Percentiles rank a stretch among this genome's conserved stretches.
phyloP scores from a whole-genome alignment of 2,113 vertebrate species.

The Labrus mixtus region DNA sequence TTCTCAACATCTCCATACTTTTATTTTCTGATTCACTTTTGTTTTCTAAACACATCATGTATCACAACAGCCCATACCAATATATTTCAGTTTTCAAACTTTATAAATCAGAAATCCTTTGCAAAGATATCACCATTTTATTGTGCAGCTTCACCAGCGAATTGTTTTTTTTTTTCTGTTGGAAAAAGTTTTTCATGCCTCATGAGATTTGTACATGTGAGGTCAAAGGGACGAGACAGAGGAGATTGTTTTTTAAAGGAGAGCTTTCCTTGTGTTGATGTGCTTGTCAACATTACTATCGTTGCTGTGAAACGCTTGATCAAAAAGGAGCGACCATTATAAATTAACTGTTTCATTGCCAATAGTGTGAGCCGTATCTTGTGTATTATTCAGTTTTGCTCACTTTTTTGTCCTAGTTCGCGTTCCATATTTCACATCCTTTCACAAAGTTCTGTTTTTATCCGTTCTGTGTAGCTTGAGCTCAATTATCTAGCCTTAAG shows the following conservation, averaged over 20 bases:
- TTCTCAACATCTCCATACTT: slow-evolving; percentile 47
- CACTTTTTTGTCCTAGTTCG: slow-evolving; percentile 74
- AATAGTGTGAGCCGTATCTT: slow-evolving; percentile 78
- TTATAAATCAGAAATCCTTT: slow-evolving; percentile 45
- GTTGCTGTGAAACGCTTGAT: slow-evolving; percentile 81
- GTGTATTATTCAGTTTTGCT: slow-evolving; percentile 77
- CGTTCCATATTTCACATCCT: slow-evolving; percentile 75
- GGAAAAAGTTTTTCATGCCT: slow-evolving; percentile 69
- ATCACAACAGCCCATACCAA: slow-evolving; percentile 47
- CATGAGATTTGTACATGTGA: slow-evolving; percentile 81
- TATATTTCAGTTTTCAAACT: slow-evolving; percentile 39
- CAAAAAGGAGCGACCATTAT: slow-evolving; percentile 75
- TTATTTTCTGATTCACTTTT: slow-evolving; percentile 7
- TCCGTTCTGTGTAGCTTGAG: slow-evolving; percentile 91
- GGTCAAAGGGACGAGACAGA: slow-evolving; percentile 82
- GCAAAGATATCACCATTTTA: slow-evolving; percentile 73
- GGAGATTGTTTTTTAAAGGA: slow-evolving; percentile 85
- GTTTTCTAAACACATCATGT: slow-evolving; percentile 39
- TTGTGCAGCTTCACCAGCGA: slow-evolving; percentile 86
- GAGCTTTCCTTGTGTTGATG: slow-evolving; percentile 74
- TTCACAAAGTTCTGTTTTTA: slow-evolving; percentile 80
- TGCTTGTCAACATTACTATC: slow-evolving; percentile 77
- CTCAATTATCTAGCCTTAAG: slow-evolving; percentile 89
- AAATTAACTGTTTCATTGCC: slow-evolving; percentile 75
- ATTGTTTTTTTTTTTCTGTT: slow-evolving; percentile 67